phyloP scores from a whole-genome alignment of 2,888 invertebrate genomes.

The Crossocerus cetratus region DNA sequence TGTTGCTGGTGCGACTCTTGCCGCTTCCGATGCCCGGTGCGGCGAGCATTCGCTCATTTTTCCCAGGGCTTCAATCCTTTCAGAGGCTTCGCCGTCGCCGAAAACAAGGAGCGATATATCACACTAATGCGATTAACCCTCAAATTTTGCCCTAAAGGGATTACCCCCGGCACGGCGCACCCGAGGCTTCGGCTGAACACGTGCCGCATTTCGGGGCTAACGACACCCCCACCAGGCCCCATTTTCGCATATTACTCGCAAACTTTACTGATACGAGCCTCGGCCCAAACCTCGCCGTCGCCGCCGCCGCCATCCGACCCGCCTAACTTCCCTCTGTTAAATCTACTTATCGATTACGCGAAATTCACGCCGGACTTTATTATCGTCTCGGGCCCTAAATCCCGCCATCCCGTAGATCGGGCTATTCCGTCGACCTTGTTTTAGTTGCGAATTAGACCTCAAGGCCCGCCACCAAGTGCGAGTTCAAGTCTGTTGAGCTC shows the following conservation, averaged over 20 bases:
- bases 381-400: too few relatives aligned
- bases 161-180: constrained; percentile 31
- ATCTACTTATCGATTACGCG: too few relatives aligned
- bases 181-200: constrained; percentile 42
- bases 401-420: not conserved
- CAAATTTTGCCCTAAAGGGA: constrained; percentile 53
- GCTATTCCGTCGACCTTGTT: not conserved
- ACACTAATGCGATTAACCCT: constrained; percentile 59
- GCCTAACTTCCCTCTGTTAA: too few relatives aligned
- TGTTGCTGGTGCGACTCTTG: constrained; percentile 5
- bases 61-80: constrained; percentile 60
- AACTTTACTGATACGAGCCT: constrained; percentile 26
- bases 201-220: constrained; percentile 42
- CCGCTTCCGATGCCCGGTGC: not conserved
- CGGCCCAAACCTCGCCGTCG: constrained; percentile 10
- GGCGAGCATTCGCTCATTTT: constrained; percentile 39
- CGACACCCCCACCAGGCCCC: constrained; percentile 21
- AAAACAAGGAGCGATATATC: constrained; percentile 55
- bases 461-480: not conserved
- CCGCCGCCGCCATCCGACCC: too few relatives aligned
- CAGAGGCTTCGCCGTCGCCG: constrained; percentile 56
- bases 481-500: not conserved
- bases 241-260: constrained; percentile 37
- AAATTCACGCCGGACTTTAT: too few relatives aligned
- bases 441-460: not conserved